phyloP scores from a whole-genome alignment of 2,113 vertebrate genomes.

The Tiliqua scincoides region DNA sequence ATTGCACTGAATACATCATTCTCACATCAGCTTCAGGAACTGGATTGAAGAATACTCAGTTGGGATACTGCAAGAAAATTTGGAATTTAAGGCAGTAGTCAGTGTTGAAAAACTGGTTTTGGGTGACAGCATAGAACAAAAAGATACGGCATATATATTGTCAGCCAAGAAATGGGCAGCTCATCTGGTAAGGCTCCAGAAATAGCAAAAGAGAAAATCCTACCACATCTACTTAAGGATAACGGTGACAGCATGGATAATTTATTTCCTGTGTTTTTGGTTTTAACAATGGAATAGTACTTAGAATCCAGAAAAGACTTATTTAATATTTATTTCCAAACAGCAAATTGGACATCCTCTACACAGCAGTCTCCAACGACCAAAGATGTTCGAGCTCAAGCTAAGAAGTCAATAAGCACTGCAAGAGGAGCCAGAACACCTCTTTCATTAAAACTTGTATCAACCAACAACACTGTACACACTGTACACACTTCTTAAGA shows the following conservation, averaged over 20 bases:
- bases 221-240: neutral
- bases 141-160: neutral
- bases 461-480: neutral
- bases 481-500: neutral
- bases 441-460: neutral
- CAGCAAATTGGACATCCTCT: neutral
- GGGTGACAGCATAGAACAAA: neutral
- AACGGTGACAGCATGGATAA: neutral
- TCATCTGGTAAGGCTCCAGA: neutral
- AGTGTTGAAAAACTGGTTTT: neutral
- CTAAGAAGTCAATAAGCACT: too few relatives aligned
- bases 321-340: neutral
- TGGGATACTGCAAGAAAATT: neutral
- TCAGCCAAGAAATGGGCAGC: neutral
- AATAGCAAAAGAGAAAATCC: neutral
- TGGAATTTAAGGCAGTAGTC: neutral
- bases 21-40: neutral
- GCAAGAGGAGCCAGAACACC: neutral
- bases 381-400: neutral
- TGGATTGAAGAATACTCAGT: neutral
- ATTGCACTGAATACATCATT: neutral
- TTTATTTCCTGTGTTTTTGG: neutral
- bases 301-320: neutral
- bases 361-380: neutral
- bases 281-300: neutral